Evolutionary conservation across 2,113 vertebrate genomes (phyloP), one percentile per base, ranked within the genome.

Genomic region (Natator depressus): DNA sequence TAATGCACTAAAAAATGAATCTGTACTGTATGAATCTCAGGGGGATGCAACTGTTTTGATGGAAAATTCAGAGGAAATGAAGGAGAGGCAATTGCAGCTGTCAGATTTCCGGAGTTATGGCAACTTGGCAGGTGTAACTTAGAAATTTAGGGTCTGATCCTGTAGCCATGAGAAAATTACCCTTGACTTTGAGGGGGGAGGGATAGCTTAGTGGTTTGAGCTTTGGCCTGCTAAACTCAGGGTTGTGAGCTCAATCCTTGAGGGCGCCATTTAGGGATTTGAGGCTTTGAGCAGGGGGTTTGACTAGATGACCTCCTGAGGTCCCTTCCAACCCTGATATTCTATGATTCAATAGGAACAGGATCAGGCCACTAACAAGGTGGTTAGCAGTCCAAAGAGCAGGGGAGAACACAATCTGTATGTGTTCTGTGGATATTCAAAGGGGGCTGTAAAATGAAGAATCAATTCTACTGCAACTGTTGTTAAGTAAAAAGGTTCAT

Each of bases 11-110:
- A 78, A 89, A 54, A 49, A 88, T 50, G 14, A 90, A 88, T 59
- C 87, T 54, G 80, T 38, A 85, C 80, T 93, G 80, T 57, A 38
- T 95, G 53, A 84, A 86, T 95, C 96, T 94, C 96, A 76, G 72
- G 89, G 62, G 89, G 80, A 83, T 92, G 72, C 59, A 83, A 96
- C 82, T 93, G 62, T 95, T 95, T 94, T 90, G 95, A 96, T 85
- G 78, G 93, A 94, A 97, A 96, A 95, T 84, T 95, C 93, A 88
- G 62, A 89, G 72, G 75, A 95, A 97, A 96, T 89, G 87, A 96
- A 96, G 84, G 85, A 96, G 82, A 96, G 92, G 95, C 89, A 97
- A 96, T 95, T 96, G 94, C 91, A 94, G 82, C 92, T 94, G 89
- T 88, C 92, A 95, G n/a, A 89, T 55, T 81, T 59, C 88, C 75